These are phyloP conservation scores for Hyles euphorbiae DNA, from an alignment of 1,140 invertebrate genomes.

Conservation along the genomic window DNA sequence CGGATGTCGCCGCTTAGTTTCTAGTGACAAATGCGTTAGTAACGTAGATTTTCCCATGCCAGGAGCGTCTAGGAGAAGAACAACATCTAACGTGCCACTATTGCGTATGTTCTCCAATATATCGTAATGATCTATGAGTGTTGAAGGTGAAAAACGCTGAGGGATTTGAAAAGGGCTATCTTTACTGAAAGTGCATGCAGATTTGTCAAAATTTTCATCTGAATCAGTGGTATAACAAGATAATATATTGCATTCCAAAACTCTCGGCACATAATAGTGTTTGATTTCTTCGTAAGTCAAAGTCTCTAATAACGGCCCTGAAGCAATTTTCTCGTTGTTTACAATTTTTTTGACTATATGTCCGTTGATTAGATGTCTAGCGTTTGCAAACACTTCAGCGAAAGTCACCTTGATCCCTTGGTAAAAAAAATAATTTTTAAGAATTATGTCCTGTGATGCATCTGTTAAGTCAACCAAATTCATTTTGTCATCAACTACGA, in stretches of 20 bases:
- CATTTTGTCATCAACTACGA: neutral
- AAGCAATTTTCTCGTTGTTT: slow-evolving; percentile 3
- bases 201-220: too few relatives aligned
- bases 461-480: slow-evolving; percentile 4
- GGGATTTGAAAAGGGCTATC: too few relatives aligned
- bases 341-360: slow-evolving; percentile 5
- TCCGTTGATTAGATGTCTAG: neutral
- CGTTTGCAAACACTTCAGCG: slow-evolving; percentile 3
- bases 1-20: slow-evolving; percentile 7
- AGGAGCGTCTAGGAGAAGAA: slow-evolving; percentile 4
- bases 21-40: slow-evolving; percentile 11
- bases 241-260: neutral
- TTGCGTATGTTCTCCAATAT: neutral
- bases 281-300: slow-evolving; percentile 7
- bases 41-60: slow-evolving; percentile 19
- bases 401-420: slow-evolving; percentile 9
- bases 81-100: slow-evolving; percentile 2
- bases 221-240: too few relatives aligned
- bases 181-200: too few relatives aligned
- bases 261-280: slow-evolving; percentile 3
- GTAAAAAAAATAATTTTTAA: neutral
- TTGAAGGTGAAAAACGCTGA: too few relatives aligned
- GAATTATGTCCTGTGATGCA: slow-evolving; percentile 5
- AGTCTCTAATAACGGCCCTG: neutral
- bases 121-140: too few relatives aligned